Percentiles rank a stretch among this genome's conserved stretches.
Evolutionary conservation across 2,888 invertebrate species (phyloP).

Genomic region (Melipona beecheii): DNA sequence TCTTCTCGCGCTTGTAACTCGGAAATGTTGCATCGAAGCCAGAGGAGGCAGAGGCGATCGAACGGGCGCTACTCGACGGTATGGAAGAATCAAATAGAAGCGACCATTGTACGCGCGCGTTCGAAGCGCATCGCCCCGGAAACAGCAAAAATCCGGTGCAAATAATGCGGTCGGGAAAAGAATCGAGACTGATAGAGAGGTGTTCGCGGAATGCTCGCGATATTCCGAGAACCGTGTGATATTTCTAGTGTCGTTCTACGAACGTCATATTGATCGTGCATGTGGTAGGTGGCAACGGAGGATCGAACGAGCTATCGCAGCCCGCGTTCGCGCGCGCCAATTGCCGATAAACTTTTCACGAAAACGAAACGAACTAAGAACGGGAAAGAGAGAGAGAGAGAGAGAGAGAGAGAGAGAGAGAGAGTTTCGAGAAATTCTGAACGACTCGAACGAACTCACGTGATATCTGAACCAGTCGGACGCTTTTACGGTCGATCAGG

Average conservation of each 20-base stretch:
- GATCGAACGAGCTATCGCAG: neutral
- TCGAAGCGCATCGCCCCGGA: conserved; percentile 56
- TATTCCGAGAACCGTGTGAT: conserved; percentile 56
- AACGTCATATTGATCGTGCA: conserved; percentile 37
- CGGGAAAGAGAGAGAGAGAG: neutral
- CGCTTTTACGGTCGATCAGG: conserved; percentile 37
- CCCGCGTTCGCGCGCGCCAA: neutral
- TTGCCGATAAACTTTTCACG: conserved; percentile 20
- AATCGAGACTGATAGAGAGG: conserved; percentile 45
- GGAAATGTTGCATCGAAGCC: neutral
- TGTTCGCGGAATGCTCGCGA: conserved; percentile 51
- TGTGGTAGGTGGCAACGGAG: conserved; percentile 26
- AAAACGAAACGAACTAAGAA: neutral
- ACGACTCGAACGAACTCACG: neutral
- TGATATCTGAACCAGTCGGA: conserved; percentile 17
- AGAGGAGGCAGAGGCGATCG: neutral
- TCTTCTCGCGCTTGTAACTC: neutral
- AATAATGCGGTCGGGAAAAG: conserved; percentile 33
- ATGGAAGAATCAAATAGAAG: neutral
- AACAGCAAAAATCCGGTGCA: conserved; percentile 47
- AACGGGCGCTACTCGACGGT: neutral
- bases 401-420: neutral
- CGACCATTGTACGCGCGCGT: conserved; percentile 16
- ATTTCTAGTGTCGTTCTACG: conserved; percentile 59
- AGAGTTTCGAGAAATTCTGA: conserved; percentile 25